Evolutionary conservation across 2,888 invertebrate genomes (phyloP).

Genomic region (Agrotis ipsilon): DNA sequence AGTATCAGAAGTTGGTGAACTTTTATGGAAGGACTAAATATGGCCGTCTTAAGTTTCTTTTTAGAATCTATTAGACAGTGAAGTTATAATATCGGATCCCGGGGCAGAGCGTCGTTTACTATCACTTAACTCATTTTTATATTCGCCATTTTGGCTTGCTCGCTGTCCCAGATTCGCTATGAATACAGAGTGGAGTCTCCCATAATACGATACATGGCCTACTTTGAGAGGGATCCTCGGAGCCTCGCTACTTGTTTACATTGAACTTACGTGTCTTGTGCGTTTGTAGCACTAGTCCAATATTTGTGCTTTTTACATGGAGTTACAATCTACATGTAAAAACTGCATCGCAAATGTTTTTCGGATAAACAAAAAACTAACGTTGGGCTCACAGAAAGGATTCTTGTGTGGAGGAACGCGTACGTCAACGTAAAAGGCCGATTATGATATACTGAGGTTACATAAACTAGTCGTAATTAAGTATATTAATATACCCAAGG

Average conservation of each 20-base stretch:
- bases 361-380: not conserved
- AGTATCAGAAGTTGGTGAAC: constrained; percentile 64
- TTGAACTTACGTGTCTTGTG: constrained; percentile 64
- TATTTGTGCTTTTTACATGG: constrained; percentile 34
- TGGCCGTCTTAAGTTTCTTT: constrained; percentile 71
- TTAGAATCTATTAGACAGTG: constrained; percentile 81
- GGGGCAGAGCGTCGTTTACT: constrained; percentile 80
- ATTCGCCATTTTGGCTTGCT: constrained; percentile 84
- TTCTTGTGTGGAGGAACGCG: too few relatives aligned
- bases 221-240: constrained; percentile 76
- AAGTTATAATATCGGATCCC: constrained; percentile 82
- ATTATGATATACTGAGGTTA: not conserved
- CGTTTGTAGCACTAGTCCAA: constrained; percentile 21
- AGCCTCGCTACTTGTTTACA: constrained; percentile 76
- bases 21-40: constrained; percentile 74
- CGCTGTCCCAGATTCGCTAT: constrained; percentile 83
- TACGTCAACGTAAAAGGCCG: not conserved
- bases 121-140: constrained; percentile 89
- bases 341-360: constrained; percentile 25
- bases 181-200: constrained; percentile 82
- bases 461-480: too few relatives aligned
- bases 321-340: constrained; percentile 14
- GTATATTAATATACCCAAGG: not conserved
- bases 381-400: not conserved
- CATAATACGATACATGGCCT: constrained; percentile 83